Evolutionary conservation across 2,797 vertebrate species (phyloP).

Genomic region (Lacerta viridis): DNA sequence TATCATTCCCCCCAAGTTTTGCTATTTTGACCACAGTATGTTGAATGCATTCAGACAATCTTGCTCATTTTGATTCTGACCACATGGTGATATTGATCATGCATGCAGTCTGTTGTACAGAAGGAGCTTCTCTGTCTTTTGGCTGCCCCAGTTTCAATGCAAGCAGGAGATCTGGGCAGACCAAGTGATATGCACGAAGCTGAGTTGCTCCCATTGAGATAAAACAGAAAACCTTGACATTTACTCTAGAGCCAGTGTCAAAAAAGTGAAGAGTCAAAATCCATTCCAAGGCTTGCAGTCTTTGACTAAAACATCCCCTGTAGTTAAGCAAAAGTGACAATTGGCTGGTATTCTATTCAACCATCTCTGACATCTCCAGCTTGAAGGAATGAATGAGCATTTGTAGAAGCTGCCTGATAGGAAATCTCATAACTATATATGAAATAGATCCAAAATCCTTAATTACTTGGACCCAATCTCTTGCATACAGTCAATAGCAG

Average conservation of each 20-base stretch:
- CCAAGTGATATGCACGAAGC: background rate
- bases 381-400: background rate
- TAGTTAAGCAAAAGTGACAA: background rate
- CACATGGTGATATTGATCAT: no score
- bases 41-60: no score
- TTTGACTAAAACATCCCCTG: background rate
- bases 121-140: background rate
- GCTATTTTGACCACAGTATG: no score
- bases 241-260: background rate
- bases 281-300: background rate
- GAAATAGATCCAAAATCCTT: constrained; percentile 1
- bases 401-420: background rate
- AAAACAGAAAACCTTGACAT: background rate
- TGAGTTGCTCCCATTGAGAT: background rate
- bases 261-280: constrained; percentile 3
- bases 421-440: background rate
- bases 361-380: background rate
- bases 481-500: background rate
- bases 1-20: no score
- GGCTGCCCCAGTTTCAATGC: background rate
- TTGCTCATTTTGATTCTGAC: no score
- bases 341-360: background rate
- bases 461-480: background rate
- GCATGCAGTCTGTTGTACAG: background rate
- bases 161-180: background rate